These are phyloP conservation scores for Hippocampus zosterae DNA, from an alignment of 2,113 vertebrate genomes.

Conservation along the genomic window DNA sequence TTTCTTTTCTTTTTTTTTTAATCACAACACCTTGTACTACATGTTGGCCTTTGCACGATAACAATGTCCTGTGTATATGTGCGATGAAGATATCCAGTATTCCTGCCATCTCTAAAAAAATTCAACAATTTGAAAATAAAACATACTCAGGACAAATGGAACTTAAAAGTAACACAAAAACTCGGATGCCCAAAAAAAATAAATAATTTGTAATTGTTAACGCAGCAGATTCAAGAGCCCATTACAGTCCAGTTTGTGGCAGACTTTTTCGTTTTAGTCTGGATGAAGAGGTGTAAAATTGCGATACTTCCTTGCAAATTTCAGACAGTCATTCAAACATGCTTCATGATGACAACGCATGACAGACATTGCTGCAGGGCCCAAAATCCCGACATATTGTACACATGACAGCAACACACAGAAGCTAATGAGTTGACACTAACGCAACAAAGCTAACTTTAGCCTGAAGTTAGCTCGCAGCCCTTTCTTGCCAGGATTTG, in stretches of 20 bases:
- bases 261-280: too few relatives aligned
- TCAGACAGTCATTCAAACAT: background rate
- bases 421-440: background rate
- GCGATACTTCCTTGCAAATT: background rate
- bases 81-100: background rate
- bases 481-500: background rate
- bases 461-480: background rate
- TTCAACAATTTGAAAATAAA: background rate
- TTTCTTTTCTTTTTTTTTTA: constrained; percentile 3
- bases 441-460: background rate
- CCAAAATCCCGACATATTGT: too few relatives aligned
- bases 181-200: too few relatives aligned
- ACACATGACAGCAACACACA: background rate
- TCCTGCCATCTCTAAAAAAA: too few relatives aligned
- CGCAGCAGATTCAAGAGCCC: too few relatives aligned
- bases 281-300: background rate
- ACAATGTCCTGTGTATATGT: constrained; percentile 3
- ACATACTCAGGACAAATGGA: background rate
- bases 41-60: constrained; percentile 2
- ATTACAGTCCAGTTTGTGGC: too few relatives aligned
- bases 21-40: background rate
- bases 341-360: too few relatives aligned
- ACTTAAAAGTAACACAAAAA: too few relatives aligned
- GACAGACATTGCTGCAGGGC: too few relatives aligned
- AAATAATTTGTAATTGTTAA: too few relatives aligned